Evolutionary conservation across 2,888 invertebrate genomes (phyloP).

Genomic region (Galeopsomyia nigrocyanea): DNA sequence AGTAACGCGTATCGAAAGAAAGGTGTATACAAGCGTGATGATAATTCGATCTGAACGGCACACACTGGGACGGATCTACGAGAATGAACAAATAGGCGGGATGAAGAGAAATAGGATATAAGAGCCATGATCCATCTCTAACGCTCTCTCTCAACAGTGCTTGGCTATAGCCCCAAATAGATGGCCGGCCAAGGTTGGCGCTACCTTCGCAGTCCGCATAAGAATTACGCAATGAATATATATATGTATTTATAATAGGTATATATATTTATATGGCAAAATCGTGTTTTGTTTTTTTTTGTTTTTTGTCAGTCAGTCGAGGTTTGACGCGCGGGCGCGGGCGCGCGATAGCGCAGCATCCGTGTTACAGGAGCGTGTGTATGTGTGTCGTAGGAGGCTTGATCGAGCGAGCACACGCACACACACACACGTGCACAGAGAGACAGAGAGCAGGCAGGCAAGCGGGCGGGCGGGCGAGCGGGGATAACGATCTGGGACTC

Average conservation of each 20-base stretch:
- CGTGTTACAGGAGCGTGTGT: slow-evolving; percentile 49
- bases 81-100: slow-evolving; percentile 12
- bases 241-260: slow-evolving; percentile 22
- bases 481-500: neutral
- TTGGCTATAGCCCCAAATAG: neutral
- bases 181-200: neutral
- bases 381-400: slow-evolving; percentile 50
- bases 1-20: too few relatives aligned
- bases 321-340: slow-evolving; percentile 16
- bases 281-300: slow-evolving; percentile 10
- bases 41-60: neutral
- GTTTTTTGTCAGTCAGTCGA: slow-evolving; percentile 22
- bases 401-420: slow-evolving; percentile 10
- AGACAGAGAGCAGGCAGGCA: neutral
- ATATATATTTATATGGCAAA: slow-evolving; percentile 33
- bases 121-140: slow-evolving; percentile 32
- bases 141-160: slow-evolving; percentile 21
- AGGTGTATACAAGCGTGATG: too few relatives aligned
- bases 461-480: neutral
- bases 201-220: slow-evolving; percentile 3
- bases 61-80: slow-evolving; percentile 19
- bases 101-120: slow-evolving; percentile 13
- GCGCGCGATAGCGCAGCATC: slow-evolving; percentile 10
- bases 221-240: slow-evolving; percentile 27
- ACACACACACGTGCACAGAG: slow-evolving; percentile 3